phyloP scores from a whole-genome alignment of 2,113 vertebrate genomes.

The Xiphophorus couchianus region DNA sequence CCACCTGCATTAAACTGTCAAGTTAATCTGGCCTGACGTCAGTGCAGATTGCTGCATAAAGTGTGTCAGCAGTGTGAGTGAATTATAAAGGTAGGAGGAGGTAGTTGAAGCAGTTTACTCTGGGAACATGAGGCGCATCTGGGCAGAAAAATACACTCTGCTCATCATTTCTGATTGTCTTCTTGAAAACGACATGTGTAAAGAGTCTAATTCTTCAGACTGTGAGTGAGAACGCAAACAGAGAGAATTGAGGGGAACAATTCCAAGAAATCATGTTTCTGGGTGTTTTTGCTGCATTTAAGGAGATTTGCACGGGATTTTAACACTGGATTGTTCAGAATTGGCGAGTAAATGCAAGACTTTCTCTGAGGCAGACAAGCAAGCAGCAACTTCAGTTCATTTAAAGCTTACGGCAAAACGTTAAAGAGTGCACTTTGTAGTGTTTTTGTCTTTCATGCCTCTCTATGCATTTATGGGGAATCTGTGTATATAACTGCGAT shows the following conservation, averaged over 20 bases:
- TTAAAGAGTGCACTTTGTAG: background rate
- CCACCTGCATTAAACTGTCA: conserved; percentile 9
- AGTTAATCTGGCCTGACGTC: background rate
- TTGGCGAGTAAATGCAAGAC: background rate
- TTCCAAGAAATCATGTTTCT: background rate
- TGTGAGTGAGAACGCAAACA: background rate
- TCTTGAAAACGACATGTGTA: background rate
- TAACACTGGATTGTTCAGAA: background rate
- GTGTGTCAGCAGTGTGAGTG: background rate
- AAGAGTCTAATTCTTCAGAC: background rate
- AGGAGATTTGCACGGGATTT: conserved; percentile 2
- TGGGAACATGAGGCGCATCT: background rate
- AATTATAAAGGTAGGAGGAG: background rate
- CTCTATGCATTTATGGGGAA: background rate
- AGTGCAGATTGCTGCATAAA: background rate
- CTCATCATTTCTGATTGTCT: background rate
- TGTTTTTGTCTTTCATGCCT: background rate
- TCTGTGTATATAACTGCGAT: background rate
- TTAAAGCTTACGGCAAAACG: background rate
- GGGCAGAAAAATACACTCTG: background rate
- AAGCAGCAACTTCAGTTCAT: background rate
- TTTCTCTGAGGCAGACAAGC: background rate
- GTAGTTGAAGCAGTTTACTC: background rate
- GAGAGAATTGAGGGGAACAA: background rate
- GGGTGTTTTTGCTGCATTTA: background rate